Evolutionary conservation across 2,888 invertebrate genomes (phyloP), one percentile per base, ranked within the genome.

Genomic region (Caenorhabditis sp.): DNA sequence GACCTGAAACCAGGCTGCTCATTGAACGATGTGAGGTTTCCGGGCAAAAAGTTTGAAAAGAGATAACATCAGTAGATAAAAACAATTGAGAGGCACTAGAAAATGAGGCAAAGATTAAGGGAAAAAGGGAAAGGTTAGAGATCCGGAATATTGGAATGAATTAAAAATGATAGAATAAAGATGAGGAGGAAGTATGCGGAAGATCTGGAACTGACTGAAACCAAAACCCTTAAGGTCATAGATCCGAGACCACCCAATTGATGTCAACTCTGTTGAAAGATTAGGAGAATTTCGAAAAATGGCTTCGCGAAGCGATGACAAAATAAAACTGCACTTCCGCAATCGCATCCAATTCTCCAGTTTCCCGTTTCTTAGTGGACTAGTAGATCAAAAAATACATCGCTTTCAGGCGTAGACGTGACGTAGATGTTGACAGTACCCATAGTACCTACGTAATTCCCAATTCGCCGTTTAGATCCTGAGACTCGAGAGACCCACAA

Each of bases 291-390:
- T 56, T 66, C 9, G 26, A 37, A 46, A 48, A 66, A 66, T 56
- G 66, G 66, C 66, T 66, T 66, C 66, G n/a, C 50, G 56, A 66
- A 41, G 48, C 50, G 46, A n/a, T n/a, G n/a, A n/a, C n/a, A n/a
- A n/a, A n/a, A n/a, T n/a, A 66, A 66, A 66, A 17, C 15, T 41
- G 41, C 41, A 41, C 41, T 41, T 41, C 41, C 41, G n/a, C 48
- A 27, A 27, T 17, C 53, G 53, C 39, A 24, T 52, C 3, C n/a
- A n/a, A 11, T 52, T 17, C 32, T 17, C 32, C 7, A 13, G 2
- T 32, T 52, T 32, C 17, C 37, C 22, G 22, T 37, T 37, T 20
- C 15, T 17, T n/a, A n/a, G n/a, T n/a, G n/a, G n/a, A n/a, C 32
- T 27, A 15, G 32, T 13, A 53, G 37, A 53, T 35, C 53, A 35